These are phyloP conservation scores for Agrypnus murinus DNA, from an alignment of 2,888 invertebrate species.

Conservation along the genomic window DNA sequence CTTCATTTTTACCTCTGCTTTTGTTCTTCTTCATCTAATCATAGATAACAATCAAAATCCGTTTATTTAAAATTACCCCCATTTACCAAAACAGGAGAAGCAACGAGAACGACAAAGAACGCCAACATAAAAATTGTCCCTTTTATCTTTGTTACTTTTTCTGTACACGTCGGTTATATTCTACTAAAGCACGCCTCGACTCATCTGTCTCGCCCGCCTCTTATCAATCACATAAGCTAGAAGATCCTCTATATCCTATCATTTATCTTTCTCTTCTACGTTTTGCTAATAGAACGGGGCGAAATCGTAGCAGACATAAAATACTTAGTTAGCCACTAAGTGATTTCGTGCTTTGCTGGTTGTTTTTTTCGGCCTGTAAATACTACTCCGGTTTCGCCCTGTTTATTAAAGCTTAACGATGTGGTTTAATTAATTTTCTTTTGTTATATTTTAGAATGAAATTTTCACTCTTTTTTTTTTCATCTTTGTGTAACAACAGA, in stretches of 20 bases:
- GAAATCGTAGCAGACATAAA: slow-evolving; percentile 42
- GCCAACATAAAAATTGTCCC: slow-evolving; percentile 35
- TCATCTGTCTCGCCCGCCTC: slow-evolving; percentile 45
- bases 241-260: slow-evolving; percentile 46
- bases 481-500: background rate
- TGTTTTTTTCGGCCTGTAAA: slow-evolving; percentile 32
- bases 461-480: background rate
- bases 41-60: slow-evolving; percentile 27
- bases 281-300: slow-evolving; percentile 42
- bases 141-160: slow-evolving; percentile 47
- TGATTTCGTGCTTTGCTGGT: slow-evolving; percentile 40
- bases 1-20: too few species aligned
- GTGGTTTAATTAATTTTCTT: slow-evolving; percentile 34
- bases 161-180: slow-evolving; percentile 45
- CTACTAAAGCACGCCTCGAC: slow-evolving; percentile 42
- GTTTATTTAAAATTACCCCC: slow-evolving; percentile 32
- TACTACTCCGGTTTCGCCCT: slow-evolving; percentile 17
- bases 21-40: background rate
- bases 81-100: slow-evolving; percentile 17
- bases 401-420: slow-evolving; percentile 26
- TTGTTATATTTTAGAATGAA: slow-evolving; percentile 4
- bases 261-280: slow-evolving; percentile 45
- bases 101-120: slow-evolving; percentile 28
- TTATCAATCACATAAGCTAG: slow-evolving; percentile 46
- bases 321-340: slow-evolving; percentile 44